These are phyloP conservation scores for Laterallus jamaicensis DNA, from an alignment of 2,113 vertebrate genomes.

Conservation along the genomic window DNA sequence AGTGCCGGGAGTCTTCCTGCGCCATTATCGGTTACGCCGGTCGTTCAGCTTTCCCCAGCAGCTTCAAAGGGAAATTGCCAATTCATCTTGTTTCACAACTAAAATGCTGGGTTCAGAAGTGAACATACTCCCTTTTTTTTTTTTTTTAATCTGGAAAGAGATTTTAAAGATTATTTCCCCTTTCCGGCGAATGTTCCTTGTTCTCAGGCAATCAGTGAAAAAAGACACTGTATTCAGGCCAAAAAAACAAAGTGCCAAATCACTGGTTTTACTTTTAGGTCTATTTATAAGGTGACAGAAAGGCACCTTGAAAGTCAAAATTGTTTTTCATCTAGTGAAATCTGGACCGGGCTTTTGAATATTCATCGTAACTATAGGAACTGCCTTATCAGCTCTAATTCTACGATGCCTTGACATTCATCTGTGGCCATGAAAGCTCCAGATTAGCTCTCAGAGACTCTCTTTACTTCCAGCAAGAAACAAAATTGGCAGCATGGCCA, in stretches of 20 bases:
- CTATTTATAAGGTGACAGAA: not conserved
- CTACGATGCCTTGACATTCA: not conserved
- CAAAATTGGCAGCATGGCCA: not conserved
- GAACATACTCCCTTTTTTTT: not conserved
- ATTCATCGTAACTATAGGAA: not conserved
- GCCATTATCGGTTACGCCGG: not conserved
- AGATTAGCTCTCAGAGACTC: not conserved
- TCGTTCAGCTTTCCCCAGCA: not conserved
- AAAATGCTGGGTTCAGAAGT: not conserved
- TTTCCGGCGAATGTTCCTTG: not conserved
- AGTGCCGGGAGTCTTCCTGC: not conserved
- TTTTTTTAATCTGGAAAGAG: not conserved
- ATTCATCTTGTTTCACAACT: not conserved
- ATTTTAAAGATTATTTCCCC: not conserved
- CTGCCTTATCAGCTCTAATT: not conserved
- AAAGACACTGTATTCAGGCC: not conserved
- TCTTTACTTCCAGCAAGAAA: slow-evolving; percentile 10
- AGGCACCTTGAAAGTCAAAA: not conserved
- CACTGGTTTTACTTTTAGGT: not conserved
- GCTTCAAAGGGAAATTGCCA: not conserved
- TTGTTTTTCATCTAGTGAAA: not conserved
- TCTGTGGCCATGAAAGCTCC: not conserved
- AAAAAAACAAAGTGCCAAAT: not conserved
- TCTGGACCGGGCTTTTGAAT: not conserved
- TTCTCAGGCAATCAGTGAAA: not conserved